Base-by-base conservation (phyloP, 2,888 invertebrate genomes). In the Agrotis segetum region DNA sequence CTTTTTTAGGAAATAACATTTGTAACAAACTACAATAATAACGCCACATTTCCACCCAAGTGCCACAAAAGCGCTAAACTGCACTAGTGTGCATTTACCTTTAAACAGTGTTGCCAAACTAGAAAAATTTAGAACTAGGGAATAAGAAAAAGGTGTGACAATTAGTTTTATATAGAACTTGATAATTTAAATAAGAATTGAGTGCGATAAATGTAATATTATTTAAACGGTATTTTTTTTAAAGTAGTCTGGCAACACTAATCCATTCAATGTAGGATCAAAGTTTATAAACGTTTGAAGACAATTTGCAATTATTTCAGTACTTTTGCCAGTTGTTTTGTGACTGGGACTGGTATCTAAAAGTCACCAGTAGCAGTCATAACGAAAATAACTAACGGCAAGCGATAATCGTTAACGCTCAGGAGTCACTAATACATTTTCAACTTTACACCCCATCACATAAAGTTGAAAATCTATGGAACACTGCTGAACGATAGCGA, bases 1-100 rank as follows among this genome's bases (percentile, higher is more conserved):
- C 67, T 77, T 76, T 65, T 71, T 80, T 58, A 81, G 68, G 82
- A 79, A 72, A 71, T 81, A 79, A 79, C 81, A 80, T 21, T 80
- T 65, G 7, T 68, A 79, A 77, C 62, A 77, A 19, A 79, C 79
- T 79, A 79, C 79, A 67, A 72, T 74, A 67, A 46, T 77, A 79
- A 76, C 81, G 29, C 50, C 62, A 62, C 59, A 49, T 50, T 24
- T 68, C 34, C 58, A 50, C 24, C 16, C 29, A 49, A 55, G 47
- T 67, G 67, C 49, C 60, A 71, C 49, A 75, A 60, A 75, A 81
- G 71, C 69, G 66, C 67, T 63, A 58, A 66, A 47, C 58, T 34
- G 67, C 70, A 68, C 76, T 17, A 53, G 44, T 53, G 46, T 68
- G 44, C 61, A 58, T 47, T 53, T 46, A 70, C 62, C 47, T 52